Base-by-base conservation (phyloP, 1,140 invertebrate genomes). In the Bombus confusus region DNA sequence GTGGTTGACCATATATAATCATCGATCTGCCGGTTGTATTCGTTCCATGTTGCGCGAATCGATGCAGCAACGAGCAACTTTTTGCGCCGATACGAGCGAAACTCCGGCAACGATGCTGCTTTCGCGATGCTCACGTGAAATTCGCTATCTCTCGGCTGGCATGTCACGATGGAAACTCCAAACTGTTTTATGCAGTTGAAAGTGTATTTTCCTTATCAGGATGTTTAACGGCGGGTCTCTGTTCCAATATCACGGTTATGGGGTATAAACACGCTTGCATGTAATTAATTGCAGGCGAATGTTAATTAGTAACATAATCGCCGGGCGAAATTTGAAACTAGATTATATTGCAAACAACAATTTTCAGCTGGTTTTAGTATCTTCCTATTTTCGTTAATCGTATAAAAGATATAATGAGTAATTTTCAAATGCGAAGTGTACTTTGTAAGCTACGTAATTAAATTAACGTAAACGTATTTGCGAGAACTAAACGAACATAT, bases 121-220 rank as follows among this genome's bases (percentile, higher is more conserved):
- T 82, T 82, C 69, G 18, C 69, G 34, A 18, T 22, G 18, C 66
- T 12, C 12, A 41, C 68, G 52, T 28, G 52, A 82, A 74, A 82
- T 41, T 64, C n/a, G 2, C 52, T 73, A 71, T 43, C 39, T 72
- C 28, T 18, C 15, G 10, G 37, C 28, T 43, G 5, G n/a, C n/a
- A 39, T n/a, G 69, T 47, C 80, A 66, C 39, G 71, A 34, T 82
- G 25, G 47, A 57, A 77, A 83, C 43, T 77, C 2, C 12, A 22
- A 77, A 57, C 47, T 69, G 37, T 78, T 69, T 69, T 68, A 15
- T 68, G 31, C 62, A 68, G 62, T 78, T 77, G 62, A 41, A 77
- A 83, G 57, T 25, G n/a, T 57, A 57, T 9, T 18, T n/a, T n/a
- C n/a, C 34, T 83, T 83, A 83, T 83, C 81, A 34, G 34, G 41